Percentiles rank a stretch among this genome's conserved stretches.
Conservation (phyloP, 2,888 invertebrate genomes). For the Capitulum mitella region DNA sequence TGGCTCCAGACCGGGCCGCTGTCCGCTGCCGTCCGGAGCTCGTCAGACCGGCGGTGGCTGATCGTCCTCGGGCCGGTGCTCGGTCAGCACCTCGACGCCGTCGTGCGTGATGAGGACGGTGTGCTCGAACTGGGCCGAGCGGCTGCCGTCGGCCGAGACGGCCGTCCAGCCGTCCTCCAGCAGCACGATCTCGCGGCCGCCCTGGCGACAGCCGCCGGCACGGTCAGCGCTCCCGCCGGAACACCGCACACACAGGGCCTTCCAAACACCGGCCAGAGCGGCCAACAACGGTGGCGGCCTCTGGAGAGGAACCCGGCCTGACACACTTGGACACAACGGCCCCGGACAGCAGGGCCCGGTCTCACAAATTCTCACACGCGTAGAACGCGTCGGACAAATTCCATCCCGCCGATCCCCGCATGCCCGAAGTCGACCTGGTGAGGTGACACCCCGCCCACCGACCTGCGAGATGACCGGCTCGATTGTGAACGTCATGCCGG, state of each 20-base stretch:
- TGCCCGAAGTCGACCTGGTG: too few species aligned
- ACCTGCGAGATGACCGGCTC: slow-evolving; percentile 75
- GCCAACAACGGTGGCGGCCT: too few species aligned
- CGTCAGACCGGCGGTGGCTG: not conserved
- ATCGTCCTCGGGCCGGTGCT: not conserved
- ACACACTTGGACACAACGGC: too few species aligned
- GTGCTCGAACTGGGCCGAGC: slow-evolving; percentile 87
- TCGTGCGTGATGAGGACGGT: slow-evolving; percentile 73
- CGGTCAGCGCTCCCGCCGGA: not conserved
- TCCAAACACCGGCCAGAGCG: too few species aligned
- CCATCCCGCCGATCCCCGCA: too few species aligned
- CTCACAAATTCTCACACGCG: too few species aligned
- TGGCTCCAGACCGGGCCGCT: too few species aligned
- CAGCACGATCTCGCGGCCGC: slow-evolving; percentile 57
- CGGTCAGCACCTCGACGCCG: slow-evolving; percentile 63
- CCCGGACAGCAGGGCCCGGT: too few species aligned
- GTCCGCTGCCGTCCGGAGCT: too few species aligned
- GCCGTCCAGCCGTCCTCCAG: slow-evolving; percentile 90
- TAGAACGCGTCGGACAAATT: too few species aligned
- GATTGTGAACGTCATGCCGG: slow-evolving; percentile 93
- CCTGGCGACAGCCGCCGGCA: slow-evolving; percentile 41
- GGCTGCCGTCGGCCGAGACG: slow-evolving; percentile 66
- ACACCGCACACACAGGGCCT: not conserved
- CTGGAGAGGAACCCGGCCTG: too few species aligned
- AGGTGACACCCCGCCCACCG: too few species aligned